Evolutionary conservation across 2,113 vertebrate genomes (phyloP), one percentile per base, ranked within the genome.

Genomic region (Erinaceus europaeus): DNA sequence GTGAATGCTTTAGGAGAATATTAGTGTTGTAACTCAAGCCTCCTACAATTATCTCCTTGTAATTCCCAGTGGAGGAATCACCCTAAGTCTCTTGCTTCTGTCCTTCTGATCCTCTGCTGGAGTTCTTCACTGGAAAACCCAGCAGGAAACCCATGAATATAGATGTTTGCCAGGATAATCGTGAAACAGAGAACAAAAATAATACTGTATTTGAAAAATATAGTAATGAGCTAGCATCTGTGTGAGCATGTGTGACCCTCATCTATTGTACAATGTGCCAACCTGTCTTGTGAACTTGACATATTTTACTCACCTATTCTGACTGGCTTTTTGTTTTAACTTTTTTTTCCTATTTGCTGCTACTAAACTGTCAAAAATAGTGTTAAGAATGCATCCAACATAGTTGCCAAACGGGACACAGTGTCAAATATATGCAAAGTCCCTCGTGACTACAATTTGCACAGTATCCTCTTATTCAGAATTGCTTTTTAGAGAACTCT

Each of bases 401-500:
- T 48, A 40, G 10, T 38, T 48, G 25, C 59, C 57, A 9, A 55
- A 67, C 57, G n/a, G 38, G 59, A 17, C 44, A n/a, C 40, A 34
- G 55, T 12, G 34, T 10, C 11, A 55, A 57, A 52, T 69, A 25
- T 55, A 68, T 38, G 3, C 23, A 38, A 21, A 29, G 21, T 64
- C 64, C 36, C 78, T 77, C 14, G 5, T 5, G 78, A 55, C 32
- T 36, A 29, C n/a, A 64, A 64, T 87, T 84, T 81, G 50, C 78
- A 84, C 50, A 42, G n/a, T 27, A 52, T 36, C 76, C 36, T 73
- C 59, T 67, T 42, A 67, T 59, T 46, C 14, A 57, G 74, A 94
- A 84, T 69, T 89, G 64, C 83, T 87, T 89, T 73, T 36, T 10
- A 59, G 69, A 81, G 69, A 73, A 81, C 21, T 69, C 89, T 81